A percentile compares a stretch with the other conserved stretches of the same genome.
Conservation (phyloP, 2,113 vertebrate genomes). For the Solenodon paradoxus region DNA sequence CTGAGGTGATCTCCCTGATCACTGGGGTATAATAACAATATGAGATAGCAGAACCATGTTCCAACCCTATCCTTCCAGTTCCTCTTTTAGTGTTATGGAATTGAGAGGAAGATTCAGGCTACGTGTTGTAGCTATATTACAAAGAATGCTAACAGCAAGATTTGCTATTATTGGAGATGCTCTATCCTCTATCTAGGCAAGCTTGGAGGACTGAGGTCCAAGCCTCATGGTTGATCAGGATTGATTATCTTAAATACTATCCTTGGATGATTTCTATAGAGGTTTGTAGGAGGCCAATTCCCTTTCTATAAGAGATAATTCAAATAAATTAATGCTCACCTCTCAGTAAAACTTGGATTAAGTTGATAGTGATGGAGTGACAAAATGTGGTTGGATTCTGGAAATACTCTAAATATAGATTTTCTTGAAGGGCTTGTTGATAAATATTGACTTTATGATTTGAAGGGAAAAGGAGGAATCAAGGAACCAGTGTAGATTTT, state of each 20-base stretch:
- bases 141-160: not conserved
- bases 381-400: constrained; percentile 44
- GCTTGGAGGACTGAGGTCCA: constrained; percentile 33
- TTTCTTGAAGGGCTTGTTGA: constrained; percentile 6
- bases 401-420: constrained; percentile 26
- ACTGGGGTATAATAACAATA: not conserved
- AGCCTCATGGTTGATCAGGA: constrained; percentile 37
- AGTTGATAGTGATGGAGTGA: not conserved
- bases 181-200: not conserved
- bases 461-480: not conserved
- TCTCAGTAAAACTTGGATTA: constrained; percentile 50
- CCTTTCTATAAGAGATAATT: constrained; percentile 42
- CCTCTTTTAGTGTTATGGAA: not conserved
- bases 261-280: constrained; percentile 58
- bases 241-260: constrained; percentile 44
- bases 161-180: constrained; percentile 25
- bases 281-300: constrained; percentile 41
- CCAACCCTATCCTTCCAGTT: not conserved
- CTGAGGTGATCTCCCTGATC: not conserved
- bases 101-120: not conserved
- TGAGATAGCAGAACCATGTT: not conserved
- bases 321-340: constrained; percentile 53
- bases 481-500: not conserved
- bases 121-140: not conserved
- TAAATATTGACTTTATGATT: not conserved